A percentile compares a stretch with the other conserved stretches of the same genome.
Conservation (phyloP, 1,140 invertebrate genomes). For the Drosophila watanabei region DNA sequence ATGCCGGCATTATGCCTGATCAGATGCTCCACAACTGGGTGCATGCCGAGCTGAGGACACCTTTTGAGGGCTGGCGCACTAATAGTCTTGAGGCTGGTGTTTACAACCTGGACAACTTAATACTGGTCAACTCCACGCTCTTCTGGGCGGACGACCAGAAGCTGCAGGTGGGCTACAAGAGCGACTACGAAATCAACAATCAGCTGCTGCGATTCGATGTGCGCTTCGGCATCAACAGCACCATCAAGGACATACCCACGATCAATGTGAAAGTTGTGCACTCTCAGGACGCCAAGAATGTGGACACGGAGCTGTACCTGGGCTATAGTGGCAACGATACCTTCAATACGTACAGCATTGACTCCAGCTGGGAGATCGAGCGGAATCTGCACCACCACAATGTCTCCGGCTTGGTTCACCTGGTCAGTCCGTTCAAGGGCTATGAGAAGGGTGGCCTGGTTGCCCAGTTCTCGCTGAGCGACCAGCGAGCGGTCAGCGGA, state of each 20-base stretch:
- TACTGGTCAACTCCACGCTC: conserved; percentile 81
- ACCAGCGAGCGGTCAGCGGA: conserved; percentile 88
- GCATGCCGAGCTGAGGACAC: conserved; percentile 88
- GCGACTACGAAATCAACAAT: conserved; percentile 84
- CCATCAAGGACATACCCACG: conserved; percentile 87
- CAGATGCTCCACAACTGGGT: conserved; percentile 86
- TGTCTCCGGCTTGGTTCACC: conserved; percentile 87
- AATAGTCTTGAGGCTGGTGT: conserved; percentile 88
- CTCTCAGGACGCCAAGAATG: conserved; percentile 85
- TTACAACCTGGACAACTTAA: conserved; percentile 70
- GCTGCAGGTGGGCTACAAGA: conserved; percentile 86
- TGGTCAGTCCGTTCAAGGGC: conserved; percentile 88
- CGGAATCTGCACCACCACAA: conserved; percentile 85
- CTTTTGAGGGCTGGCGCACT: conserved; percentile 90
- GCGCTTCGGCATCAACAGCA: conserved; percentile 87
- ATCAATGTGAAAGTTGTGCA: conserved; percentile 87
- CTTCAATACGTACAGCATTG: conserved; percentile 86
- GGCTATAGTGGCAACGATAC: conserved; percentile 77
- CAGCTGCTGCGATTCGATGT: conserved; percentile 85
- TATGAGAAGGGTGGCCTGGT: conserved; percentile 89
- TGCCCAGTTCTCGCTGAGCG: conserved; percentile 88
- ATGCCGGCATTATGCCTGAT: conserved; percentile 74
- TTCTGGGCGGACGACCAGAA: conserved; percentile 88
- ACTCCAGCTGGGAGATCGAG: conserved; percentile 87
- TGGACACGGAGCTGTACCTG: conserved; percentile 87